These are phyloP conservation scores for Serrognathus titanus DNA, from an alignment of 2,888 invertebrate species.

Conservation along the genomic window DNA sequence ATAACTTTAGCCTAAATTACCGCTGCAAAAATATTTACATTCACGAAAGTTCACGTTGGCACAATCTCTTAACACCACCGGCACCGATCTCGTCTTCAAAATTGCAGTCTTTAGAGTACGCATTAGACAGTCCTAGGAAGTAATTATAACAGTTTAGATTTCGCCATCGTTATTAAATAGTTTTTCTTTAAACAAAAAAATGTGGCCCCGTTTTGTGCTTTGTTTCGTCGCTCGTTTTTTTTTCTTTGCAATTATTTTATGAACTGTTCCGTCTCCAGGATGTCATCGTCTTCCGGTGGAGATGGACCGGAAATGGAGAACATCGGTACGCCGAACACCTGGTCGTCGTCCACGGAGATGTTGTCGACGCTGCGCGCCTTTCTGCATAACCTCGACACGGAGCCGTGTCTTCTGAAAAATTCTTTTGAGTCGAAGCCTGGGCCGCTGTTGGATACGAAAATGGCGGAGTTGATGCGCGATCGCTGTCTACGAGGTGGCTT, in stretches of 20 bases:
- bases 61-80: constrained; percentile 12
- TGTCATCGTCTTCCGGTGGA: constrained; percentile 56
- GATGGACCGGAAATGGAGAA: constrained; percentile 78
- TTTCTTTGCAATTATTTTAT: constrained; percentile 15
- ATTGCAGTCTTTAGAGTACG: too few relatives aligned
- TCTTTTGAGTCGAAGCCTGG: constrained; percentile 76
- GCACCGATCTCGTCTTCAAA: background rate
- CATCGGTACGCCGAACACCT: constrained; percentile 69
- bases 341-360: constrained; percentile 52
- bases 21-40: too few relatives aligned
- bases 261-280: constrained; percentile 26
- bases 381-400: constrained; percentile 74
- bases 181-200: constrained; percentile 1
- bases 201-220: constrained; percentile 16
- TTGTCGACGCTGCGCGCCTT: constrained; percentile 76
- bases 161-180: constrained; percentile 4
- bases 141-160: background rate
- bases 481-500: constrained; percentile 47
- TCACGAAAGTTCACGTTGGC: constrained; percentile 11
- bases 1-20: too few relatives aligned
- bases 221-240: background rate
- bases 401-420: constrained; percentile 74
- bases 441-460: constrained; percentile 75
- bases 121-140: background rate
- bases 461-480: constrained; percentile 81